Conservation (phyloP, 2,113 vertebrate species). For the Apaloderma vittatum region DNA sequence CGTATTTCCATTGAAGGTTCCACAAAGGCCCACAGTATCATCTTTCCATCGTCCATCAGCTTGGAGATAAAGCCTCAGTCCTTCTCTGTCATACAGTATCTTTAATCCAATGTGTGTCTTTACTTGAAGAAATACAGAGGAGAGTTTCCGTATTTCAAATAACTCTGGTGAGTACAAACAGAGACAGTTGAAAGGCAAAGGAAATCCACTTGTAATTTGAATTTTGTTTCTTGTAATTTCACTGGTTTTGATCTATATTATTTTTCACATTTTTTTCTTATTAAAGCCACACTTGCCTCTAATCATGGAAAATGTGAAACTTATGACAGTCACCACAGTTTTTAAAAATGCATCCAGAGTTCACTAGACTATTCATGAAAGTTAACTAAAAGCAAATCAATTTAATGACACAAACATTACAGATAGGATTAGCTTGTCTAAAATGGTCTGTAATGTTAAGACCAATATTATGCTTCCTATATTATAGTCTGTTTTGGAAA, state of each 20-base stretch:
- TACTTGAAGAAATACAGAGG: conserved; percentile 92
- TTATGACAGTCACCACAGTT: neutral
- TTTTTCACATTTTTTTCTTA: neutral
- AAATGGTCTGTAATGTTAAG: neutral
- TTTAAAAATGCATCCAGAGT: neutral
- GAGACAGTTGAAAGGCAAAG: neutral
- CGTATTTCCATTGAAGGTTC: conserved; percentile 96
- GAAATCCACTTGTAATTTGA: neutral
- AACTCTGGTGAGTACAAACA: conserved; percentile 78
- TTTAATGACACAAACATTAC: neutral
- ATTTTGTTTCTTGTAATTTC: neutral
- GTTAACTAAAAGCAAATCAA: neutral
- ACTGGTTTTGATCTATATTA: neutral
- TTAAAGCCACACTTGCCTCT: neutral
- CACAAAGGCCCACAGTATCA: conserved; percentile 92
- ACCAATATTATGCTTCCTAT: neutral
- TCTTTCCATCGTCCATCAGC: conserved; percentile 89
- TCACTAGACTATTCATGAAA: neutral
- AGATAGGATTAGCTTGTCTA: neutral
- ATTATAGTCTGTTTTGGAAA: neutral
- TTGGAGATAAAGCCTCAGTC: conserved; percentile 92
- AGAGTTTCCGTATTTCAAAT: conserved; percentile 90
- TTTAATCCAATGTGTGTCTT: conserved; percentile 86
- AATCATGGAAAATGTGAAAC: neutral
- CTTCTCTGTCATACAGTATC: conserved; percentile 89